Conservation (phyloP, 2,113 vertebrate species). For the Aramus guarauna region DNA sequence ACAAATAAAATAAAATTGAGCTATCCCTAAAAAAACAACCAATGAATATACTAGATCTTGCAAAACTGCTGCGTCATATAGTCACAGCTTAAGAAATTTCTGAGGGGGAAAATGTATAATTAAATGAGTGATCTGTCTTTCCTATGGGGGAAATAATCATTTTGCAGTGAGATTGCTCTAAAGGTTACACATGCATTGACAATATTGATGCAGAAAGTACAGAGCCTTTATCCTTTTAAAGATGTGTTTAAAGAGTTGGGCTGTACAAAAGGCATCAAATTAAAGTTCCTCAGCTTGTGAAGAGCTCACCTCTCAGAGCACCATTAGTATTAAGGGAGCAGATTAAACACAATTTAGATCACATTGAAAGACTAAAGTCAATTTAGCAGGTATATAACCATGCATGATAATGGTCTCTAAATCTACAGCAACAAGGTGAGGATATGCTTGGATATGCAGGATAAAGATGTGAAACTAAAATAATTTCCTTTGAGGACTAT, state of each 20-base stretch:
- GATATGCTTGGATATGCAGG: constrained; percentile 21
- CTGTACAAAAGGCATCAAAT: constrained; percentile 22
- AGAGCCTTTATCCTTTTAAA: background rate
- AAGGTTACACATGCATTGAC: constrained; percentile 40
- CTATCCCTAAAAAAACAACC: background rate
- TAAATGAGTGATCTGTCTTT: constrained; percentile 12
- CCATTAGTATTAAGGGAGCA: constrained; percentile 33
- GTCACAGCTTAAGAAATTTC: background rate
- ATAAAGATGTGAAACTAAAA: constrained; percentile 43
- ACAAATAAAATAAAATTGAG: background rate
- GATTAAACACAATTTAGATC: constrained; percentile 52
- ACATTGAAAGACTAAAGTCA: constrained; percentile 38
- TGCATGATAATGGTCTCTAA: constrained; percentile 43
- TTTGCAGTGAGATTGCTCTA: background rate
- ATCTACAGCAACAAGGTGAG: constrained; percentile 43
- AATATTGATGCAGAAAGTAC: constrained; percentile 23
- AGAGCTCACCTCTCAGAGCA: constrained; percentile 3
- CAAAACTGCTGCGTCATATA: background rate
- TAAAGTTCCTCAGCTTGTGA: constrained; percentile 27
- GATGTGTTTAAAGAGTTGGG: background rate
- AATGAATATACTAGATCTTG: background rate
- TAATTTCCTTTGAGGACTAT: constrained; percentile 49
- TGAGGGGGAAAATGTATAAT: background rate
- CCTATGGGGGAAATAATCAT: background rate
- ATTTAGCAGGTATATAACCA: constrained; percentile 52